These are phyloP conservation scores for Adelphocoris suturalis DNA, from an alignment of 2,888 invertebrate species.

Conservation along the genomic window DNA sequence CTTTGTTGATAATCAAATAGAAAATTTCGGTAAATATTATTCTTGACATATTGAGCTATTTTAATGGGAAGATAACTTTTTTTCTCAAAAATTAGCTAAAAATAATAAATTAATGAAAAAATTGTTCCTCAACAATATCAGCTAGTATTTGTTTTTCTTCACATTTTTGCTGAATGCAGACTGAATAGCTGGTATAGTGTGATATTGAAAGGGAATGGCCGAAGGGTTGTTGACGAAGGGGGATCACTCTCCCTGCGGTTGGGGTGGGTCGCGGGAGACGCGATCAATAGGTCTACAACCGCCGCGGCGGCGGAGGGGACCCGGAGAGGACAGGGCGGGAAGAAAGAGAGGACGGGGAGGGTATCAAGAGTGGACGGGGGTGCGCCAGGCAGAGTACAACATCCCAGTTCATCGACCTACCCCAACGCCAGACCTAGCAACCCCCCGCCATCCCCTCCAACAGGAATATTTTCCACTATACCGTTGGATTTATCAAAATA, in stretches of 20 bases:
- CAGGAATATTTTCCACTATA: neutral
- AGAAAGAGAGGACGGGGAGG: too few relatives aligned
- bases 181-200: neutral
- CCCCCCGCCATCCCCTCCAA: neutral
- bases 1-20: too few relatives aligned
- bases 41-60: too few relatives aligned
- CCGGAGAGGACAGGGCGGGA: too few relatives aligned
- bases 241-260: conserved; percentile 57
- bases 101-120: too few relatives aligned
- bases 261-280: conserved; percentile 40
- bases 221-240: neutral
- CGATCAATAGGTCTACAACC: conserved; percentile 30
- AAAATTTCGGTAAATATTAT: too few relatives aligned
- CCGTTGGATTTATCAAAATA: too few relatives aligned
- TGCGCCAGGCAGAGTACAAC: neutral
- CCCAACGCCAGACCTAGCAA: neutral
- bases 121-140: too few relatives aligned
- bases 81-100: too few relatives aligned
- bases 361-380: neutral
- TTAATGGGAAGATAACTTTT: too few relatives aligned
- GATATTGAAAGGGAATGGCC: conserved; percentile 4
- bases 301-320: neutral
- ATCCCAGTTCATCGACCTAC: conserved; percentile 25
- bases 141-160: too few relatives aligned
- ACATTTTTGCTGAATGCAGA: too few relatives aligned